A percentile compares a stretch with the other conserved stretches of the same genome.
Conservation (phyloP, 2,113 vertebrate genomes). For the Ursus arctos region DNA sequence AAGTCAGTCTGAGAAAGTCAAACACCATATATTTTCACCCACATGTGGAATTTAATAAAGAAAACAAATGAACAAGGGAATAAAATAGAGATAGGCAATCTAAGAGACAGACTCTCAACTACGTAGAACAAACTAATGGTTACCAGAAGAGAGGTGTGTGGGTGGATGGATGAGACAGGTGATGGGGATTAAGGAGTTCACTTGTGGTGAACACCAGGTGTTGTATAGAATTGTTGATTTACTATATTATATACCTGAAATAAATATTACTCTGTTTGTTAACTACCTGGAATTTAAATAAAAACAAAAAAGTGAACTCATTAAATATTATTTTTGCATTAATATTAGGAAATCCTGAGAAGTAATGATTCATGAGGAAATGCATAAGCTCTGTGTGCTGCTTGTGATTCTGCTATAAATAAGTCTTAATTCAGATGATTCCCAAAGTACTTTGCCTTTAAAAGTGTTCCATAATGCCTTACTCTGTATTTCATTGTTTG, state of each 20-base stretch:
- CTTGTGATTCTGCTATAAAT: not conserved
- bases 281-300: not conserved
- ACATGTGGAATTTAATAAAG: not conserved
- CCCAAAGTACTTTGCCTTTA: not conserved
- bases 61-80: not conserved
- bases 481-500: not conserved
- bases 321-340: not conserved
- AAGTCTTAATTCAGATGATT: not conserved
- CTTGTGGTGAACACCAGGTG: not conserved
- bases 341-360: not conserved
- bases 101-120: not conserved
- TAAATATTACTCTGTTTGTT: not conserved
- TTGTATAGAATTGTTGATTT: not conserved
- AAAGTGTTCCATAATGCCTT: not conserved
- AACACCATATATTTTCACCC: not conserved
- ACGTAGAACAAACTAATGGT: not conserved
- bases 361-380: slow-evolving; percentile 31
- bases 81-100: not conserved
- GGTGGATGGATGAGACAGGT: not conserved
- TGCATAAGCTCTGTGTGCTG: not conserved
- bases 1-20: not conserved
- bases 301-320: not conserved
- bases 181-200: not conserved
- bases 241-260: not conserved
- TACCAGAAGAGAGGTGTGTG: not conserved